A percentile compares a stretch with the other conserved stretches of the same genome.
phyloP scores from a whole-genome alignment of 2,113 vertebrate species.

The Varanus komodoensis region DNA sequence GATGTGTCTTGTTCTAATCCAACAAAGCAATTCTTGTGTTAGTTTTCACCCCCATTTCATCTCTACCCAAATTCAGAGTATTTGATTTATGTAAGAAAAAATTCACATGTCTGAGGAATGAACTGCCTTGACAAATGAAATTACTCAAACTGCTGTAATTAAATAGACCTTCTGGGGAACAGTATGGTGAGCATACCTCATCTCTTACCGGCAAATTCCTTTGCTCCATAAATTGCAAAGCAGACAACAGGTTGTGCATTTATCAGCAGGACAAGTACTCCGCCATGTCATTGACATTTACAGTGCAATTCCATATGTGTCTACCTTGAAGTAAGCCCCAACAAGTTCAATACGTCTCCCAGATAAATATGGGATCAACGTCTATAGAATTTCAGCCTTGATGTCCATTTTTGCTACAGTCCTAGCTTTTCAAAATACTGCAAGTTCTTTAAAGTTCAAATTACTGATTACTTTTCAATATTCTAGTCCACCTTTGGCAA shows the following conservation, averaged over 20 bases:
- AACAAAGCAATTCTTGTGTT: background rate
- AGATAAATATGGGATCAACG: constrained; percentile 5
- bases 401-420: constrained; percentile 22
- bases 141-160: background rate
- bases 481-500: background rate
- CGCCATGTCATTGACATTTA: constrained; percentile 8
- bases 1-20: background rate
- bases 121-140: background rate
- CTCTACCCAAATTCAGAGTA: background rate
- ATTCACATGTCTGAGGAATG: too few species aligned
- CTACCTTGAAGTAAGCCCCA: background rate
- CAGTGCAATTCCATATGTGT: background rate
- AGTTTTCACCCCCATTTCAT: background rate
- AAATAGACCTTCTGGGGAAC: background rate
- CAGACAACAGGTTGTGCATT: constrained; percentile 36
- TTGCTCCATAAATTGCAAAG: constrained; percentile 25
- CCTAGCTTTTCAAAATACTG: constrained; percentile 45
- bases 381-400: constrained; percentile 10
- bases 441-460: constrained; percentile 50
- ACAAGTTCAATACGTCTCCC: background rate
- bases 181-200: background rate
- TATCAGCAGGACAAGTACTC: constrained; percentile 49
- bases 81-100: too few species aligned
- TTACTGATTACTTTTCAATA: background rate
- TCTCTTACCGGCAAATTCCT: constrained; percentile 29